Percentiles rank a stretch among this genome's conserved stretches.
These are phyloP conservation scores for Mus caroli DNA, from an alignment of 2,797 vertebrate genomes.

Conservation along the genomic window DNA sequence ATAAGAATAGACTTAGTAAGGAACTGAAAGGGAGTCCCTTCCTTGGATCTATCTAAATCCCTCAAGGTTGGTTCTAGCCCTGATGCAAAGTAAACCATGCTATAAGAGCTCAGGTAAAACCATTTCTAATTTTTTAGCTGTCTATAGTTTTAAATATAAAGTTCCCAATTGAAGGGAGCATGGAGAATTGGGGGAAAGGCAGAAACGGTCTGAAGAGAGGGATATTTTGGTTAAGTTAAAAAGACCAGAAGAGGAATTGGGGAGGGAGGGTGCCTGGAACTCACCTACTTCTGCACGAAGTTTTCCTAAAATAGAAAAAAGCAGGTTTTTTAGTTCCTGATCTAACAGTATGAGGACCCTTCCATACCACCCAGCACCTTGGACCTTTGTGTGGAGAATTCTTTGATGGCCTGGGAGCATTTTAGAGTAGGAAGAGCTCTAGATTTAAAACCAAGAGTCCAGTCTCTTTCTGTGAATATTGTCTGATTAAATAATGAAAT, in stretches of 20 bases:
- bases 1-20: slow-evolving; percentile 16
- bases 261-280: slow-evolving; percentile 10
- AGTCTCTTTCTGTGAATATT: neutral
- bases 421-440: neutral
- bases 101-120: neutral
- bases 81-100: neutral
- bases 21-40: neutral
- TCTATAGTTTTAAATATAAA: neutral
- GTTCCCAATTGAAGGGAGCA: neutral
- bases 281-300: slow-evolving; percentile 83
- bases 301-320: slow-evolving; percentile 81
- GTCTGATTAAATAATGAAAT: neutral
- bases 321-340: slow-evolving; percentile 7
- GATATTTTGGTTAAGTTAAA: neutral
- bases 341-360: neutral
- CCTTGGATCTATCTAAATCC: neutral
- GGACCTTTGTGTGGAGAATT: neutral
- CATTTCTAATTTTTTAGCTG: neutral
- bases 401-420: neutral
- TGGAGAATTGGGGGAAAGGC: neutral
- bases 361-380: neutral
- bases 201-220: neutral
- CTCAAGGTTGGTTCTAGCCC: neutral
- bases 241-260: neutral
- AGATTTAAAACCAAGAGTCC: neutral